Evolutionary conservation across 64 coral and sea anemone species (phyloP), one percentile per base, ranked within the genome.

Genomic region (Montipora foliosa): DNA sequence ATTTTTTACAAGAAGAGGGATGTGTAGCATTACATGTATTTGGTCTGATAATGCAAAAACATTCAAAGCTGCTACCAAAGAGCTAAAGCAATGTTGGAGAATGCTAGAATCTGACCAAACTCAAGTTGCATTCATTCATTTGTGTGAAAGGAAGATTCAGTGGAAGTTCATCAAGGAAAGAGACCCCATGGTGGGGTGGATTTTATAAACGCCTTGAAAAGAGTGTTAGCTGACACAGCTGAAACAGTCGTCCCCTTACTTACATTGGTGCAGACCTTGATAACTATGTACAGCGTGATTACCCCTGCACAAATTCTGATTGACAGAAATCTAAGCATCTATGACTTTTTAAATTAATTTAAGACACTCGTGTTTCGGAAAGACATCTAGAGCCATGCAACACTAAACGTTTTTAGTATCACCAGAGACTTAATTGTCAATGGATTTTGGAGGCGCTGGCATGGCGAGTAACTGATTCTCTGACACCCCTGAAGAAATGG

Each of bases 231-330:
- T 24, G 15, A 66, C 61, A 12, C 61, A 9, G 10, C 12, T 66
- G 10, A 66, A 66, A 37, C 29, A 1, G 29, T 37, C 29, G 0
- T 37, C 77, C 77, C 4, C 77, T 79, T 48, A 79, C 6, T 48
- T 79, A 79, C 77, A 8, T 48, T 57, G 77, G 77, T 48, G 77
- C 77, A 15, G 77, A 79, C 51, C 77, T 45, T 16, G 51, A 79
- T 79, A 45, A 79, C 15, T 37, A 37, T 37, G 29, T 57, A 15
- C 46, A 50, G 51, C 1, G 77, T 79, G 3, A 79, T 79, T 57
- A 48, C 77, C 51, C 44, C 77, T 50, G 29, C 44, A 17, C 37
- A 79, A 14, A 79, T 79, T 72, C 61, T 66, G 61, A 66, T 66
- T 12, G 61, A 2, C 11, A 66, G 11, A 19, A 66, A 66, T 66